Evolutionary conservation across 1,140 invertebrate species (phyloP), one percentile per base, ranked within the genome.

Genomic region (Tigriopus japonicus): DNA sequence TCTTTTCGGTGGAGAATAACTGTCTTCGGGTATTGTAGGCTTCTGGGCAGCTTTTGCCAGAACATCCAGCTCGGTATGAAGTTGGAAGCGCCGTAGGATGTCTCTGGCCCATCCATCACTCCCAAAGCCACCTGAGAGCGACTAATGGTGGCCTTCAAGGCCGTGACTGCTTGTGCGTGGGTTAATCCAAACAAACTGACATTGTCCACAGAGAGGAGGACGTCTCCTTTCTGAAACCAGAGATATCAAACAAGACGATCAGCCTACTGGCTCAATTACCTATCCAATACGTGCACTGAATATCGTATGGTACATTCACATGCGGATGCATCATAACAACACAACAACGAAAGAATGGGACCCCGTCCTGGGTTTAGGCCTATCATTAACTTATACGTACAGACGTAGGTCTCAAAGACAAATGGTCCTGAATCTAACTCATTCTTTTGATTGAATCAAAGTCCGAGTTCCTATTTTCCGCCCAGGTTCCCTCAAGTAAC

Each of bases 11-110:
- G 67, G 14, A 76, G 64, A 19, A 72, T 69, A 10, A 76, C 71
- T n/a, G 71, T 72, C 65, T 74, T 75, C 10, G 73, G 65, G 42
- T 71, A 66, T 52, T 76, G 72, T 62, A 74, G 74, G n/a, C 66
- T 73, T 69, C 68, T 69, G 17, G 75, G 75, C 63, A 77, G 63
- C 52, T 71, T 68, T 53, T 76, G 74, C 75, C 76, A 77, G 65
- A 73, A 77, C 52, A 75, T 66, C 76, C 76, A 77, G 28, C 71
- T 72, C 13, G 76, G 76, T 9, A 70, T 71, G 64, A 77, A 77
- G 64, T 75, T 74, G 19, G 64, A 66, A 40, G 67, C 67, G 14
- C 72, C 72, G 42, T 67, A 64, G 52, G 64, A 69, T 13, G 72
- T 75, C 65, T 77, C 75, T 19, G 74, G 70, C 13, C 73, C 74